These are phyloP conservation scores for Cyprinodon diabolis DNA, from an alignment of 2,797 vertebrate species.

Conservation along the genomic window DNA sequence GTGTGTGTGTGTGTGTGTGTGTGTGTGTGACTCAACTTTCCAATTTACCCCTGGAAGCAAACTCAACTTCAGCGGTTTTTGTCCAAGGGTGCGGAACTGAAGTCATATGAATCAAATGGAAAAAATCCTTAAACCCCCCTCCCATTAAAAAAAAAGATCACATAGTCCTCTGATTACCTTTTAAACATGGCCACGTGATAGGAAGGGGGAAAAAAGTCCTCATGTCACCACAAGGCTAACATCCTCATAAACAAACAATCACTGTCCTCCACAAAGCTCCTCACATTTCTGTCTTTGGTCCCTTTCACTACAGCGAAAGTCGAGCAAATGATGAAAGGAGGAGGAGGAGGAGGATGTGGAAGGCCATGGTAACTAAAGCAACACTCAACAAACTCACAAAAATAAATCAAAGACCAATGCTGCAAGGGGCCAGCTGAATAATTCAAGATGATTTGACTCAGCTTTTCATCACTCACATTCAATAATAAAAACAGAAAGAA, in stretches of 20 bases:
- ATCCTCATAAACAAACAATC: constrained; percentile 72
- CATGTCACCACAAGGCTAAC: constrained; percentile 65
- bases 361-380: constrained; percentile 33
- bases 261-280: constrained; percentile 70
- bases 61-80: constrained; percentile 31
- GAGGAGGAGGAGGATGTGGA: constrained; percentile 14
- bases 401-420: constrained; percentile 74
- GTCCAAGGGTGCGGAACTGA: constrained; percentile 32
- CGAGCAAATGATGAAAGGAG: constrained; percentile 46
- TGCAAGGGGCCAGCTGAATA: constrained; percentile 67
- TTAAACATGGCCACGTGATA: constrained; percentile 58
- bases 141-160: constrained; percentile 45
- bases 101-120: constrained; percentile 47
- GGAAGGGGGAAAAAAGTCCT: constrained; percentile 31
- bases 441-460: constrained; percentile 72
- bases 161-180: constrained; percentile 46
- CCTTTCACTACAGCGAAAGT: constrained; percentile 40
- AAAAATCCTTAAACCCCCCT: constrained; percentile 31
- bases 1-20: constrained; percentile 18
- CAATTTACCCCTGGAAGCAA: constrained; percentile 28
- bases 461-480: constrained; percentile 61
- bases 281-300: constrained; percentile 57
- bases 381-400: constrained; percentile 69
- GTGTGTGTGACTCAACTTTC: constrained; percentile 17
- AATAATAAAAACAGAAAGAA: constrained; percentile 30